Conservation (phyloP, 53 echinoderm and acorn worm species). For the Patiria pectinifera region DNA sequence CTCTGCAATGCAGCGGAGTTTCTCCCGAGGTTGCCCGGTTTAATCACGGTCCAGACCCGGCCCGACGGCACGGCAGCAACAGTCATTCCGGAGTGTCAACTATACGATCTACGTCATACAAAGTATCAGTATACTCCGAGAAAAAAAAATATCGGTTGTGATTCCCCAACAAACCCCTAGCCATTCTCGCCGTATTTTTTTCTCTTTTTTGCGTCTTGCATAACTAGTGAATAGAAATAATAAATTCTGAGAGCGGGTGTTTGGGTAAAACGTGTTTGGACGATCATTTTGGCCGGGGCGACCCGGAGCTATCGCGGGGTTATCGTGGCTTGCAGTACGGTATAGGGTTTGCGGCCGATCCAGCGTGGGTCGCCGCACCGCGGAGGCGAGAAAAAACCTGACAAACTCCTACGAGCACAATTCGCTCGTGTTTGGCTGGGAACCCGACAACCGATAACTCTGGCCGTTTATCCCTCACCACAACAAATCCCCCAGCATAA, state of each 20-base stretch:
- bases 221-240: slow-evolving; percentile 2
- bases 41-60: slow-evolving; percentile 11
- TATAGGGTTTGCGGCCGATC: neutral
- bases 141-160: neutral
- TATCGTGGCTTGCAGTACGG: neutral
- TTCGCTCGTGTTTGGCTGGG: neutral
- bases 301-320: neutral
- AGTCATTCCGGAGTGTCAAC: neutral
- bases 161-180: neutral
- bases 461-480: neutral
- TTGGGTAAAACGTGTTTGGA: neutral
- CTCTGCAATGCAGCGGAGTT: slow-evolving; percentile 1
- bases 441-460: slow-evolving; percentile 35
- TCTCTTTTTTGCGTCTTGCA: neutral
- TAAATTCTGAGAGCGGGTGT: neutral
- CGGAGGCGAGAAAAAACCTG: neutral
- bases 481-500: slow-evolving; percentile 51
- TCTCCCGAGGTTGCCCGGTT: slow-evolving; percentile 23
- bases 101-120: neutral
- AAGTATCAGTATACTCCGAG: neutral
- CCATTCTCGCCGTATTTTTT: neutral
- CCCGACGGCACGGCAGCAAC: slow-evolving; percentile 15
- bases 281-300: neutral
- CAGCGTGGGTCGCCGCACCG: neutral
- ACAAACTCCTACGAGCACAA: slow-evolving; percentile 14